Evolutionary conservation across 2,888 invertebrate genomes (phyloP).

Genomic region (Cyrtodaria siliqua): DNA sequence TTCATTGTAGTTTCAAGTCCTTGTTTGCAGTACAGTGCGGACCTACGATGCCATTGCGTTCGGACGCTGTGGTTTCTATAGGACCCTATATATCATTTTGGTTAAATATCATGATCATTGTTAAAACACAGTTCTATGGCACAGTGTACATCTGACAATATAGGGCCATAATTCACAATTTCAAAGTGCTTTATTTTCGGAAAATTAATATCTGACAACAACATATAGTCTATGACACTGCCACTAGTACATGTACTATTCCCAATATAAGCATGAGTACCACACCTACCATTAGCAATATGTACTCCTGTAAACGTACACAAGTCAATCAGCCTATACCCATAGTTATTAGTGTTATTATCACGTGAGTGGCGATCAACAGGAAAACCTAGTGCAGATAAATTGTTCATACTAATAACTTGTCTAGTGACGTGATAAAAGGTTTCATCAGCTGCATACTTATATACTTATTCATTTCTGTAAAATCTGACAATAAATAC

Average conservation of each 20-base stretch:
- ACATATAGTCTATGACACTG: conserved; percentile 12
- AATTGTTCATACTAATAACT: too few species aligned
- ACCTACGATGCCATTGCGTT: too few species aligned
- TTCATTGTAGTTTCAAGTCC: too few species aligned
- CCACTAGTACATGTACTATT: conserved; percentile 17
- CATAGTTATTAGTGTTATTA: neutral
- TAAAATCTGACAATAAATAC: too few species aligned
- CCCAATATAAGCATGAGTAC: conserved; percentile 1
- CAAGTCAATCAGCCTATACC: neutral
- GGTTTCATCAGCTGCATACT: too few species aligned
- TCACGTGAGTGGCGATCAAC: neutral
- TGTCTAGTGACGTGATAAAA: too few species aligned
- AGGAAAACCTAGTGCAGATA: conserved; percentile 9
- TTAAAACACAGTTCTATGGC: neutral
- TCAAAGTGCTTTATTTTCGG: conserved; percentile 2
- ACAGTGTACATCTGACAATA: conserved; percentile 17
- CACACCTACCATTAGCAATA: neutral
- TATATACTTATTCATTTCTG: too few species aligned
- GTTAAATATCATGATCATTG: neutral
- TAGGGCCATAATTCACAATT: conserved; percentile 10
- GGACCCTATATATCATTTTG: too few species aligned
- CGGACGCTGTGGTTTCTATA: too few species aligned
- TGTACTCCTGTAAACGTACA: neutral
- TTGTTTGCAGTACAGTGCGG: too few species aligned
- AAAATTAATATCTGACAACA: conserved; percentile 11